Evolutionary conservation across 2,797 vertebrate genomes (phyloP).

Genomic region (Remorina albescens): DNA sequence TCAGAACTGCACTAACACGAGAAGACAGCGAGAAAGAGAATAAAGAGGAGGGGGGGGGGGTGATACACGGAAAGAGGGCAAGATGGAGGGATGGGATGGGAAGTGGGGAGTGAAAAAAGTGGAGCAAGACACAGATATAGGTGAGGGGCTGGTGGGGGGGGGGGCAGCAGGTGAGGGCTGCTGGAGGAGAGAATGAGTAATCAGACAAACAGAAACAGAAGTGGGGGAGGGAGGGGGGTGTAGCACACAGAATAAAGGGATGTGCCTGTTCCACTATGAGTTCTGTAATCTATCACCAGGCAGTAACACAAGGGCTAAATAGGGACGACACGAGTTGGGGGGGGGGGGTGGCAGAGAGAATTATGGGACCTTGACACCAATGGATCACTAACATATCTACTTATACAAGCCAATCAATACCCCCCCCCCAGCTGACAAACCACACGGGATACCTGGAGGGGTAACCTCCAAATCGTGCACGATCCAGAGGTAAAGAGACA

Average conservation of each 20-base stretch:
- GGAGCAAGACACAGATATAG: slow-evolving; percentile 40
- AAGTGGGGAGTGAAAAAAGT: background rate
- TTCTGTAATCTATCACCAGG: slow-evolving; percentile 63
- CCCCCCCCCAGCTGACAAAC: slow-evolving; percentile 50
- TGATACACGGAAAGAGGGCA: slow-evolving; percentile 47
- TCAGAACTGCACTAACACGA: slow-evolving; percentile 82
- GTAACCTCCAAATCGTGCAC: slow-evolving; percentile 7
- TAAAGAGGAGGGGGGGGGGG: slow-evolving; percentile 19
- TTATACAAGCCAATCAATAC: slow-evolving; percentile 75
- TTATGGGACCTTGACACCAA: slow-evolving; percentile 60
- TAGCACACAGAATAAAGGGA: slow-evolving; percentile 13
- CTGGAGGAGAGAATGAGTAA: slow-evolving; percentile 61
- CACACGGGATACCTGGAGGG: slow-evolving; percentile 40
- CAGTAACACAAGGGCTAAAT: slow-evolving; percentile 58
- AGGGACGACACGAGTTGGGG: slow-evolving; percentile 47
- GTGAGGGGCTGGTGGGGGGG: slow-evolving; percentile 2
- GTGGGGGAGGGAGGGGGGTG: background rate
- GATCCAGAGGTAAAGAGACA: slow-evolving; percentile 38
- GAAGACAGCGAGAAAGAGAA: slow-evolving; percentile 61
- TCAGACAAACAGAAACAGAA: slow-evolving; percentile 45
- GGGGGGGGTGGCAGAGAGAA: slow-evolving; percentile 28
- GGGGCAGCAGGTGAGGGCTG: slow-evolving; percentile 37
- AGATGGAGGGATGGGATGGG: slow-evolving; percentile 44
- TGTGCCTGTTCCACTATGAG: slow-evolving; percentile 50
- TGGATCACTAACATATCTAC: slow-evolving; percentile 77